Conservation (phyloP, 1,140 invertebrate species). For the Sinella curviseta region DNA sequence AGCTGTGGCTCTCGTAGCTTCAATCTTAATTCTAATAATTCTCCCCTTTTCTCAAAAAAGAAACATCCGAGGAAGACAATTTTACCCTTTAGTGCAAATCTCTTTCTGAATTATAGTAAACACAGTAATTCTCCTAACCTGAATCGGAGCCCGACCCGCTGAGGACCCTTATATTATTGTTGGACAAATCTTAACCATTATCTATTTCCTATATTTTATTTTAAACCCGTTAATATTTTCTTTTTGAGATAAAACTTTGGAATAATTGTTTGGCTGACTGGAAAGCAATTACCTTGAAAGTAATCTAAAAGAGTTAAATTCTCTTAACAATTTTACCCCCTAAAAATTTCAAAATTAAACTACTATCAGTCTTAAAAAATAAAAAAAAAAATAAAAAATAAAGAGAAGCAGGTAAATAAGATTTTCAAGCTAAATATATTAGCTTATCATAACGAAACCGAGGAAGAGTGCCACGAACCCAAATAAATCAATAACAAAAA, state of each 20-base stretch:
- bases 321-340: conserved; percentile 9
- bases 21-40: conserved; percentile 65
- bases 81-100: conserved; percentile 63
- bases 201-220: conserved; percentile 58
- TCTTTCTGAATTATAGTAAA: conserved; percentile 61
- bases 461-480: conserved; percentile 41
- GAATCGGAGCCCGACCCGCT: conserved; percentile 65
- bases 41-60: conserved; percentile 59
- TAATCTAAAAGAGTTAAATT: conserved; percentile 60
- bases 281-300: conserved; percentile 67
- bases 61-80: conserved; percentile 59
- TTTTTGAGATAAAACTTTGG: conserved; percentile 60
- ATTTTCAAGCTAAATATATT: conserved; percentile 48
- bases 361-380: neutral
- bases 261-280: conserved; percentile 59
- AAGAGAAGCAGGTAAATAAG: conserved; percentile 42
- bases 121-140: conserved; percentile 64
- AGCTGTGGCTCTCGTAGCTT: conserved; percentile 65
- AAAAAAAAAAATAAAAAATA: conserved; percentile 41
- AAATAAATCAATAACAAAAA: conserved; percentile 44
- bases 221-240: conserved; percentile 57
- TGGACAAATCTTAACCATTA: conserved; percentile 62
- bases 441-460: conserved; percentile 50
- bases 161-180: conserved; percentile 64
- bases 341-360: conserved; percentile 27